Evolutionary conservation across 2,113 vertebrate species (phyloP).

Genomic region (Passerina amoena): DNA sequence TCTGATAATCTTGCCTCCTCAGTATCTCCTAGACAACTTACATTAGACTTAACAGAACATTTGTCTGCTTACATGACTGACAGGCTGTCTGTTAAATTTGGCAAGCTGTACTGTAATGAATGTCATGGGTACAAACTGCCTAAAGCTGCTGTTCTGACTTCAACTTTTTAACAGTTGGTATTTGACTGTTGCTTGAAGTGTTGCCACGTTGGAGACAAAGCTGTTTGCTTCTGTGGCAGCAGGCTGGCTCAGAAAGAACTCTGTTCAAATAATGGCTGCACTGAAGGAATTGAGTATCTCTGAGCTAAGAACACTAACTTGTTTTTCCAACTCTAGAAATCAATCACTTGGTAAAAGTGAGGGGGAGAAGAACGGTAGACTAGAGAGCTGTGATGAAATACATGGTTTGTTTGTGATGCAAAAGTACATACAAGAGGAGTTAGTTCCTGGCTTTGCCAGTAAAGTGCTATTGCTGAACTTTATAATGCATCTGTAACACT

Average conservation of each 20-base stretch:
- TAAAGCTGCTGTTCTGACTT: background rate
- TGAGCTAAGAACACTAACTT: background rate
- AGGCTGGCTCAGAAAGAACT: background rate
- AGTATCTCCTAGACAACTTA: background rate
- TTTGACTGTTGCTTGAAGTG: background rate
- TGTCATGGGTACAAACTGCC: background rate
- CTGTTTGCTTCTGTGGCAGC: background rate
- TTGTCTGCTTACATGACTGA: background rate
- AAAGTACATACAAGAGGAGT: rapidly evolving
- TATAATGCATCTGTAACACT: background rate
- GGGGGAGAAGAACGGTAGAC: background rate
- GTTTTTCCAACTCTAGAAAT: background rate
- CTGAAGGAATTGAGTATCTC: background rate
- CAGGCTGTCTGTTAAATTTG: background rate
- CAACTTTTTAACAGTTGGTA: background rate
- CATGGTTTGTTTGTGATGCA: background rate
- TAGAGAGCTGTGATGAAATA: background rate
- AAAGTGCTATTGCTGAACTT: background rate
- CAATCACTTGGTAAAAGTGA: background rate
- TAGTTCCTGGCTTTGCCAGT: background rate
- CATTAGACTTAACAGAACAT: background rate
- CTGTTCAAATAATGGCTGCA: background rate
- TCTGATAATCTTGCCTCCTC: background rate
- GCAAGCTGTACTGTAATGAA: background rate
- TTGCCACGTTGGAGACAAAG: background rate